Base-by-base conservation (phyloP, 2,113 vertebrate species). In the Porphyrio hochstetteri region DNA sequence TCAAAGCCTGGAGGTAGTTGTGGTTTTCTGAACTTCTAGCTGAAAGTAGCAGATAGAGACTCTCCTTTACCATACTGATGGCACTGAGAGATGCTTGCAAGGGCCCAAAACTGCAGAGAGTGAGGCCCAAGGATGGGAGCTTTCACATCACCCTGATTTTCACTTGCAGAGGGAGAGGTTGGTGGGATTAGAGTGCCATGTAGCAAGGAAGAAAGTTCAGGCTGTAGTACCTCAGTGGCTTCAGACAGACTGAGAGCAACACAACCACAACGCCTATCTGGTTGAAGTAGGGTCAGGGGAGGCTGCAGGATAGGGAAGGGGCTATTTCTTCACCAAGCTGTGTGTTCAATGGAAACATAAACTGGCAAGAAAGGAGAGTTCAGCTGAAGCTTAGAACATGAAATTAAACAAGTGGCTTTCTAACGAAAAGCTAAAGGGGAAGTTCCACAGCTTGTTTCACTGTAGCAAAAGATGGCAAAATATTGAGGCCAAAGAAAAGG, bases 341-440 rank as follows among this genome's bases (percentile, higher is more conserved):
- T 71, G 65, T 86, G 36, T 88, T 91, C 77, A 69, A 12, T 88
- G 86, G 90, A 86, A 94, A 63, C 19, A 57, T 24, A 48, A 1
- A 5, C 63, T 91, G 74, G 38, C 69, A 94, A 91, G 53, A 80
- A 86, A 83, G 31, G 13, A 84, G 21, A 92, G 61, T 57, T 97
- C 61, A 89, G 53, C 53, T 44, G 44, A 81, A 94, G 40, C 38
- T 61, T 78, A 71, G 44, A 86, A 82, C 10, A 17, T 64, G 56
- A 86, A 92, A 64, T 5, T 81, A 44, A 84, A 68, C 65, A 57
- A 94, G 77, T 72, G 80, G 69, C 65, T 89, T 96, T 93, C 92
- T 93, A 82, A 69, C 0, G 23, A 87, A 91, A 92, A 94, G 57
- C 50, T 92, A 21, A 92, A 82, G 44, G 31, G 53, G 74, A 94